phyloP scores from a whole-genome alignment of 64 coral and sea anemone genomes.

The Catalaphyllia jardinei region DNA sequence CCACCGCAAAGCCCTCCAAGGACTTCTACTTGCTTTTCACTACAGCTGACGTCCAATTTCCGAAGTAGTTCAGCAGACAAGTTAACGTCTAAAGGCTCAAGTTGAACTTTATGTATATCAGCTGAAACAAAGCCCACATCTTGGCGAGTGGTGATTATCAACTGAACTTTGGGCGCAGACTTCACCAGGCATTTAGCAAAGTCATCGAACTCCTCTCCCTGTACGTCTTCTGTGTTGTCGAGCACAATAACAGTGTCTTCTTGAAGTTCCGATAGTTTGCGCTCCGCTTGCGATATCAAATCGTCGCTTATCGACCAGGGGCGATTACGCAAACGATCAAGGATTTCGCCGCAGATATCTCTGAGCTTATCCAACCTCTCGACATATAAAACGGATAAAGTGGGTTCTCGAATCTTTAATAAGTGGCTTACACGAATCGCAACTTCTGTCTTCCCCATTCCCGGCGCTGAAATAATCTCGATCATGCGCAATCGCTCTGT shows the following conservation, averaged over 20 bases:
- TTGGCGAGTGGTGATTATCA: slow-evolving; percentile 15
- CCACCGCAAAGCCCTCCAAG: neutral
- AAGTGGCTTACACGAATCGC: neutral
- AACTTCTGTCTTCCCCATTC: slow-evolving; percentile 22
- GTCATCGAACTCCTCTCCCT: neutral
- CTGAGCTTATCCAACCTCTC: neutral
- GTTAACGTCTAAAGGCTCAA: neutral
- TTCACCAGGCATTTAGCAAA: neutral
- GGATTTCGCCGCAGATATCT: neutral
- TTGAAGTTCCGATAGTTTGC: neutral
- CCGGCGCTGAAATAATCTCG: neutral
- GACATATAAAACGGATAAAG: too few species aligned
- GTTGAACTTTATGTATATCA: neutral
- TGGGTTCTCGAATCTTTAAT: too few species aligned
- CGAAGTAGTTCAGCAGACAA: neutral
- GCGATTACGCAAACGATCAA: neutral
- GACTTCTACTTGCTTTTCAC: neutral
- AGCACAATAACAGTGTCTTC: neutral
- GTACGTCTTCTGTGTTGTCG: slow-evolving; percentile 3
- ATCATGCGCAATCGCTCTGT: neutral
- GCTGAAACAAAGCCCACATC: neutral
- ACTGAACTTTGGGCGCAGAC: neutral
- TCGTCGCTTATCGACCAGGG: neutral
- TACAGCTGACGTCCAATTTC: too few species aligned
- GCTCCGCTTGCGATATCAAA: neutral